A percentile compares a stretch with the other conserved stretches of the same genome.
These are phyloP conservation scores for Euura lappo DNA, from an alignment of 1,140 invertebrate genomes.

Conservation along the genomic window DNA sequence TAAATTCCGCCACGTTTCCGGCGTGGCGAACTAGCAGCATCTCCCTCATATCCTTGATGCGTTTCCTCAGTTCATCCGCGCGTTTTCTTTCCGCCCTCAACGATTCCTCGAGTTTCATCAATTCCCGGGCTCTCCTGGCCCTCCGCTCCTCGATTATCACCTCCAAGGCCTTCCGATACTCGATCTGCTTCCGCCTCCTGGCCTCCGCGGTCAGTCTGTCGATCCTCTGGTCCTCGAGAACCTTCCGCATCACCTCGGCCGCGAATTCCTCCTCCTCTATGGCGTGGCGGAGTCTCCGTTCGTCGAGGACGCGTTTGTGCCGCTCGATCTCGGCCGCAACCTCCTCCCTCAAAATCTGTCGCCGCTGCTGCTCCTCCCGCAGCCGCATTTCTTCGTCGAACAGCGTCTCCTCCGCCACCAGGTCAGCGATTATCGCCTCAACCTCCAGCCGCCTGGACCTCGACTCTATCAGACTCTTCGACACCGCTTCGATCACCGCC, in stretches of 20 bases:
- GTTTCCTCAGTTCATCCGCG: slow-evolving; percentile 80
- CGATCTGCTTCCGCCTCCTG: slow-evolving; percentile 31
- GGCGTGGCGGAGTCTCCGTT: slow-evolving; percentile 30
- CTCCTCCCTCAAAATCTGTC: slow-evolving; percentile 27
- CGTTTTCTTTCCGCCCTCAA: slow-evolving; percentile 85
- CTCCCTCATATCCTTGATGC: slow-evolving; percentile 31
- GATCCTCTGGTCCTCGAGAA: slow-evolving; percentile 41
- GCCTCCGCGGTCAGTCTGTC: slow-evolving; percentile 32
- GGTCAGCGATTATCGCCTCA: slow-evolving; percentile 34
- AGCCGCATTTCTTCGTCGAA: slow-evolving; percentile 27
- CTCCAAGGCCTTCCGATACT: slow-evolving; percentile 41
- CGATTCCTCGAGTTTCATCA: slow-evolving; percentile 23
- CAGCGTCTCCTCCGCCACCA: slow-evolving; percentile 38
- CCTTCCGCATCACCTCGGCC: slow-evolving; percentile 35
- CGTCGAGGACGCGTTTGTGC: slow-evolving; percentile 39
- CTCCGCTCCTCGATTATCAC: slow-evolving; percentile 37
- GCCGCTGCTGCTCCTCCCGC: slow-evolving; percentile 19
- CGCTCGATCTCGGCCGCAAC: slow-evolving; percentile 30
- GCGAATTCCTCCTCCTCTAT: slow-evolving; percentile 38
- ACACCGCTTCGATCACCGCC: slow-evolving; percentile 23
- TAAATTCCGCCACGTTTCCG: slow-evolving; percentile 34
- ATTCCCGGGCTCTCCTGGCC: slow-evolving; percentile 32
- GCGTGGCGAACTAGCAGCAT: slow-evolving; percentile 38
- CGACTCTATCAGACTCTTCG: slow-evolving; percentile 29
- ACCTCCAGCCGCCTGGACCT: slow-evolving; percentile 25